Evolutionary conservation across 2,888 invertebrate genomes (phyloP), one percentile per base, ranked within the genome.

Genomic region (Tinea trinotella): DNA sequence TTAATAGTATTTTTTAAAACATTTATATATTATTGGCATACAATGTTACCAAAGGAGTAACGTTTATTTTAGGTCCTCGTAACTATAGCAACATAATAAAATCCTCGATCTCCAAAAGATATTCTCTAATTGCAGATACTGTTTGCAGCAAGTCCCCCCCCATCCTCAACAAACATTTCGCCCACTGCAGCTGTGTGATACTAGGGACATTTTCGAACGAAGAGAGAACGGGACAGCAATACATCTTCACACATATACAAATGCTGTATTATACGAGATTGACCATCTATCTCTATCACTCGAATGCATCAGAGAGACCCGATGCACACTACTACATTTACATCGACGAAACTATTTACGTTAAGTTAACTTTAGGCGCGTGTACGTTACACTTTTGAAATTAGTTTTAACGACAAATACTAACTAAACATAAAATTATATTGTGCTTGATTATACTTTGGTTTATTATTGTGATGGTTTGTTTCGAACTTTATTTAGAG

Each of bases 321-420:
- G 30, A 4, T 30, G 30, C 30, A n/a, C n/a, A 30, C 30, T 40
- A 40, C 40, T 40, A 40, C 15, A 40, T 15, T 40, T 40, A 40
- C 40, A 15, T 15, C n/a, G 6, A 7, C 9, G 5, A 40, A 40
- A 3, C 40, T 40, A n/a, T 12, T 4, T 40, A 40, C 40, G 40
- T 15, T 2, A 40, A 4, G 40, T 40, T 40, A 40, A 12, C 3
- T 40, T 13, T n/a, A n/a, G n/a, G n/a, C 7, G 15, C 40, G 40
- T 30, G 15, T 13, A 40, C 40, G 40, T 40, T 40, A 40, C 40
- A 15, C 15, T 15, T 15, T 12, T 15, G 15, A 40, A 15, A 40
- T 40, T 40, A 13, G 7, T 15, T 40, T n/a, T 40, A 40, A 40
- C 30, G 40, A 40, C n/a, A 12, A 30, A 10, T 30, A 30, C 2